Percentiles rank a stretch among this genome's conserved stretches.
These are phyloP conservation scores for Seladonia tumulorum DNA, from an alignment of 2,888 invertebrate species.

Conservation along the genomic window DNA sequence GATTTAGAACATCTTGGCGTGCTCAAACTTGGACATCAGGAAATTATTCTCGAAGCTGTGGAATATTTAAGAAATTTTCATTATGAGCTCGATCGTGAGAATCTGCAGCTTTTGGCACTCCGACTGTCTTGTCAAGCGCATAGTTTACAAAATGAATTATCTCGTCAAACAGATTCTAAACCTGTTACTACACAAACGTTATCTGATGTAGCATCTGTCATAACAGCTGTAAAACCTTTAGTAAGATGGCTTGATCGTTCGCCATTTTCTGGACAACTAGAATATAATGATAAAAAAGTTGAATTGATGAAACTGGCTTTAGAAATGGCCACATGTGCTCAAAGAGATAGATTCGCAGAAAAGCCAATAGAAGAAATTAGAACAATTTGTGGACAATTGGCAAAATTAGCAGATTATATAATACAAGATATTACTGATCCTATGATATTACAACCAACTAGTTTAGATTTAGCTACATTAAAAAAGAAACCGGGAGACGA, in stretches of 20 bases:
- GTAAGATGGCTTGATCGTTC: constrained; percentile 95
- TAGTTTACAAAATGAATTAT: constrained; percentile 90
- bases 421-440: constrained; percentile 95
- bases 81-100: constrained; percentile 95
- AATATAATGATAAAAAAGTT: constrained; percentile 89
- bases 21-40: constrained; percentile 95
- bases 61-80: constrained; percentile 96
- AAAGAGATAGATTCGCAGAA: constrained; percentile 95
- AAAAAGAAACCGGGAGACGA: constrained; percentile 94
- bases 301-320: constrained; percentile 91
- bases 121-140: constrained; percentile 93
- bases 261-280: constrained; percentile 88
- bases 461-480: constrained; percentile 94
- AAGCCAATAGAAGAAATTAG: constrained; percentile 92
- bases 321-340: constrained; percentile 95
- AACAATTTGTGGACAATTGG: constrained; percentile 90
- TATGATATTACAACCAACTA: constrained; percentile 95
- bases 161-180: constrained; percentile 85
- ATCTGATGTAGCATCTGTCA: constrained; percentile 93
- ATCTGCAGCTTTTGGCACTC: constrained; percentile 94
- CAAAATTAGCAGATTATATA: constrained; percentile 92
- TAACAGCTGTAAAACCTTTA: constrained; percentile 93
- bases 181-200: constrained; percentile 92
- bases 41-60: constrained; percentile 96
- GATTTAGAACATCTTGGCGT: constrained; percentile 95